A percentile compares a stretch with the other conserved stretches of the same genome.
Evolutionary conservation across 1,140 invertebrate genomes (phyloP).

Genomic region (Tetramorium simillimum): DNA sequence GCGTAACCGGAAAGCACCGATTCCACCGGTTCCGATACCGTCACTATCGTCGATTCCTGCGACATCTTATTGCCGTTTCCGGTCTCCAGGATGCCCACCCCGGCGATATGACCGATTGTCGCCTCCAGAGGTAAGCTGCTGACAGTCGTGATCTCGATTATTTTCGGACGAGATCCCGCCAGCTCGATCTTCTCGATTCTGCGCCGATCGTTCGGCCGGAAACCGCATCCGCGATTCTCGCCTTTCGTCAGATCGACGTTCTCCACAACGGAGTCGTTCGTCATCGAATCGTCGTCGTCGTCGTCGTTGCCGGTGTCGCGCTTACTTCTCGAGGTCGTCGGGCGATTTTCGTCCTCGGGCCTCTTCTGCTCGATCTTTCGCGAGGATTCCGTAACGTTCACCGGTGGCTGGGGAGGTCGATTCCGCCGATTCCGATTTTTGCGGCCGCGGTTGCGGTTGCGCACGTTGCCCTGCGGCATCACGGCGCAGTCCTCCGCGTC

Average conservation of each 20-base stretch:
- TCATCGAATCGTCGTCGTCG: not conserved
- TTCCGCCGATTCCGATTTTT: conserved; percentile 73
- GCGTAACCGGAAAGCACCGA: conserved; percentile 60
- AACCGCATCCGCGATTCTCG: not conserved
- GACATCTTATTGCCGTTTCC: conserved; percentile 21
- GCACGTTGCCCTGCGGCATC: conserved; percentile 77
- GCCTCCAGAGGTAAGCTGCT: conserved; percentile 77
- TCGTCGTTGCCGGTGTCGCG: conserved; percentile 3
- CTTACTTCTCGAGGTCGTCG: conserved; percentile 21
- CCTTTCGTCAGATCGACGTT: not conserved
- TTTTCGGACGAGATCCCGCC: conserved; percentile 29
- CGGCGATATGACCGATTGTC: conserved; percentile 76
- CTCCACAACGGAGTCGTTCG: conserved; percentile 43
- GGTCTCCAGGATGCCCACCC: conserved; percentile 79
- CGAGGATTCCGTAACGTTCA: not conserved
- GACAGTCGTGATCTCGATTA: conserved; percentile 79
- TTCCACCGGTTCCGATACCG: conserved; percentile 78
- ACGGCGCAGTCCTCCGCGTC: conserved; percentile 69
- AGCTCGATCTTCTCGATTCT: conserved; percentile 74
- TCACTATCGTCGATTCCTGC: conserved; percentile 62
- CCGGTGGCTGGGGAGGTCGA: conserved; percentile 14
- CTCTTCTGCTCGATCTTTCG: conserved; percentile 1
- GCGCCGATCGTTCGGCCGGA: conserved; percentile 48
- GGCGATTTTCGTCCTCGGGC: conserved; percentile 8
- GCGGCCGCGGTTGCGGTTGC: conserved; percentile 73